Evolutionary conservation across 2,113 vertebrate species (phyloP), one percentile per base, ranked within the genome.

Genomic region (Atlantisia rogersi): DNA sequence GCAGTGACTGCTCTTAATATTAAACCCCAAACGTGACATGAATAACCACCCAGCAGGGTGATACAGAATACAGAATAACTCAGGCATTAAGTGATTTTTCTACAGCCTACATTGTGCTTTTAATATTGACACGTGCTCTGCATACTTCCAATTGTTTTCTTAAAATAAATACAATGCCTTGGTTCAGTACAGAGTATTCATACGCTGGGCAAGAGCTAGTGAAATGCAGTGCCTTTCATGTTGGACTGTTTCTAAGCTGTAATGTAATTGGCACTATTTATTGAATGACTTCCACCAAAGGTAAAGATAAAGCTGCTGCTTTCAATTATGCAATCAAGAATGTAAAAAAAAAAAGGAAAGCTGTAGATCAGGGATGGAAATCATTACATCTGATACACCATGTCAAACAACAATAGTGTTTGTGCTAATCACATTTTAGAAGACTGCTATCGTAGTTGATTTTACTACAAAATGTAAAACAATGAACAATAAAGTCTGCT

Each of bases 281-380:
- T 46, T 85, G 74, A 95, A 74, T 44, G 42, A 83, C 71, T 93
- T 81, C 88, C 56, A 81, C 29, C 7, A 52, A 86, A 86, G 58
- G 90, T 15, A 76, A 93, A 93, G 88, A 96, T 91, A 97, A 91
- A 92, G 59, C 59, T 94, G 65, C 94, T 96, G 94, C 86, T 96
- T 97, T 96, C 88, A 94, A 97, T 97, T 94, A 91, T 46, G 81
- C 58, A 95, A 91, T 93, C 86, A 95, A 62, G 81, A 94, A 84
- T 39, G 50, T 73, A 59, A 90, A 86, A 94, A 82, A 76, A 62
- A 48, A 63, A 90, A 86, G 22, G 19, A 62, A 76, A 93, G 25
- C 48, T 75, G 58, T 84, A 94, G 65, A 44, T 85, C 58, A 35
- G 53, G 87, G 69, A 91, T 92, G 94, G 92, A 90, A 95, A 94